A percentile compares a stretch with the other conserved stretches of the same genome.
phyloP scores from a whole-genome alignment of 2,113 vertebrate species.

The Butorides virescens region DNA sequence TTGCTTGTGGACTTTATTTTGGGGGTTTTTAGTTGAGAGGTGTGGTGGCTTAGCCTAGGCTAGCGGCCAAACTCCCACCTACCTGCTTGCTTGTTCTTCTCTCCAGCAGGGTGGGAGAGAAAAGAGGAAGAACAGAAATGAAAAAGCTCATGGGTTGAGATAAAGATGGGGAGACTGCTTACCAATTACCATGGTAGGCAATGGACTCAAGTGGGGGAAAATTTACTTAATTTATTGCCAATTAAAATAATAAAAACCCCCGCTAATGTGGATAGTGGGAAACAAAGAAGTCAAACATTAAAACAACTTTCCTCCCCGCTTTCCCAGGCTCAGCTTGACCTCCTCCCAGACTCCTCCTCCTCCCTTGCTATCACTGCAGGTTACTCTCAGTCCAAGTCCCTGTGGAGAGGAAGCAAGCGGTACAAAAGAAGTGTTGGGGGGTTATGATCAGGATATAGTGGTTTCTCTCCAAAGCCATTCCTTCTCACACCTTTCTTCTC shows the following conservation, averaged over 20 bases:
- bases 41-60: background rate
- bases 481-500: background rate
- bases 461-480: background rate
- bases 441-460: rapidly evolving
- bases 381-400: background rate
- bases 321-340: constrained; percentile 18
- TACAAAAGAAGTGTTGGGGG: background rate
- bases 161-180: background rate
- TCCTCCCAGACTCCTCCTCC: background rate
- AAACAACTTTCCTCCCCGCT: background rate
- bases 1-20: background rate
- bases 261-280: background rate
- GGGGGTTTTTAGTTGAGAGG: background rate
- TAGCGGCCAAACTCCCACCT: background rate
- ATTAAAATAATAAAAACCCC: background rate
- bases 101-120: background rate
- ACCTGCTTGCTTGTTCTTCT: background rate
- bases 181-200: background rate
- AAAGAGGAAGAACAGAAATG: background rate
- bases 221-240: background rate
- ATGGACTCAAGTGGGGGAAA: background rate
- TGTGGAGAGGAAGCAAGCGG: background rate
- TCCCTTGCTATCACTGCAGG: background rate
- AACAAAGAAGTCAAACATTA: background rate
- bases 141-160: background rate